Base-by-base conservation (phyloP, 92 coral and sea anemone species). In the Phenganax marumi region DNA sequence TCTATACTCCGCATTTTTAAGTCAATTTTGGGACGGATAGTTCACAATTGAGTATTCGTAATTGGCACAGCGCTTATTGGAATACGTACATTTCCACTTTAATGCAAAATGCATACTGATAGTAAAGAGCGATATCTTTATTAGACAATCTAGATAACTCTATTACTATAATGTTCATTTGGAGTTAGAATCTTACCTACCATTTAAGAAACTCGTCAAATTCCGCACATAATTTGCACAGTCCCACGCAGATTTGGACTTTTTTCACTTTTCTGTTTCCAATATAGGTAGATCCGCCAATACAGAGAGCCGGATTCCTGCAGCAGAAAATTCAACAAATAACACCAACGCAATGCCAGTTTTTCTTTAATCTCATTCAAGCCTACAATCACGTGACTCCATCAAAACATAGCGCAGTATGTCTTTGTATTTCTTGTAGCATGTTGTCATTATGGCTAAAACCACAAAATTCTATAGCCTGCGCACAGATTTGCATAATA, bases 321-420 rank as follows among this genome's bases (percentile, higher is more conserved):
- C 49, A 50, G 12, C 52, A 25, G 10, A 76, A 76, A 54, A 55
- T 54, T 33, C 56, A 48, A 57, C 81, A 76, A 62, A 55, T 8
- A 10, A 43, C 69, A 26, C 81, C 68, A 76, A 76, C 81, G 81
- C 81, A 25, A 78, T 43, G 8, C 63, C 49, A 68, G 70, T 78
- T 78, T 78, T 78, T 78, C 73, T 63, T 60, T 22, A 62, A 48
- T 52, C 60, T 78, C 83, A 62, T 48, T 78, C 73, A 78, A 63
- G 73, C 83, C 22, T 61, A 68, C 18, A 61, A 25, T 78, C 83
- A 78, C 83, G 83, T 78, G 83, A 78, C 53, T 7, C 39, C 4
- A 8, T 19, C 77, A 21, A 47, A 47, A 61, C 52, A 24, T 23
- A 21, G 52, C 48, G 58, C 50, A 13, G 49, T 57, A 12, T 68